Conservation (phyloP, 2,113 vertebrate genomes). For the Caracal caracal region DNA sequence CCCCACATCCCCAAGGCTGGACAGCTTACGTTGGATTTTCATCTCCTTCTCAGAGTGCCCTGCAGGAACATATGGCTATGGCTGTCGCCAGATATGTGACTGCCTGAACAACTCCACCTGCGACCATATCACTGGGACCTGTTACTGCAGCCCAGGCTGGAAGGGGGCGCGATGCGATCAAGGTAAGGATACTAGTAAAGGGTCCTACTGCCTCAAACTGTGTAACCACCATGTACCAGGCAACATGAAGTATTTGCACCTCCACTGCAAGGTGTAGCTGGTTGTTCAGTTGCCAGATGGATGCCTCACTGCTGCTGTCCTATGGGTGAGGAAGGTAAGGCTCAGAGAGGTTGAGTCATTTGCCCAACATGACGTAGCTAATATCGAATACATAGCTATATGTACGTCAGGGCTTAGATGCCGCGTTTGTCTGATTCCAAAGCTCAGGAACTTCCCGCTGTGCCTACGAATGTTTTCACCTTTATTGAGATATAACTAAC, state of each 20-base stretch:
- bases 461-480: background rate
- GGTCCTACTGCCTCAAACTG: rapidly evolving
- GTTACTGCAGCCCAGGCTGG: conserved; percentile 98
- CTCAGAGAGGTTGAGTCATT: background rate
- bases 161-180: conserved; percentile 97
- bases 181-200: conserved; percentile 83
- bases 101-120: conserved; percentile 98
- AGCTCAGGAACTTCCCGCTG: background rate
- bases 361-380: background rate
- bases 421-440: background rate
- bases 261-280: background rate
- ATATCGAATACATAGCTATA: background rate
- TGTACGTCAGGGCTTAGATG: background rate
- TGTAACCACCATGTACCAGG: background rate
- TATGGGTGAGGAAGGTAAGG: background rate
- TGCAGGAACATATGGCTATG: conserved; percentile 94
- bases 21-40: background rate
- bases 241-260: background rate
- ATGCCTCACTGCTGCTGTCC: background rate
- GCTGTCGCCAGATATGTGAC: conserved; percentile 96
- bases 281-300: background rate
- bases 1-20: background rate
- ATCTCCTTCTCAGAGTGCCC: conserved; percentile 89
- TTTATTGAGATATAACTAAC: background rate
- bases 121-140: conserved; percentile 97